Evolutionary conservation across 2,113 vertebrate genomes (phyloP).

Genomic region (Grantiella picta): DNA sequence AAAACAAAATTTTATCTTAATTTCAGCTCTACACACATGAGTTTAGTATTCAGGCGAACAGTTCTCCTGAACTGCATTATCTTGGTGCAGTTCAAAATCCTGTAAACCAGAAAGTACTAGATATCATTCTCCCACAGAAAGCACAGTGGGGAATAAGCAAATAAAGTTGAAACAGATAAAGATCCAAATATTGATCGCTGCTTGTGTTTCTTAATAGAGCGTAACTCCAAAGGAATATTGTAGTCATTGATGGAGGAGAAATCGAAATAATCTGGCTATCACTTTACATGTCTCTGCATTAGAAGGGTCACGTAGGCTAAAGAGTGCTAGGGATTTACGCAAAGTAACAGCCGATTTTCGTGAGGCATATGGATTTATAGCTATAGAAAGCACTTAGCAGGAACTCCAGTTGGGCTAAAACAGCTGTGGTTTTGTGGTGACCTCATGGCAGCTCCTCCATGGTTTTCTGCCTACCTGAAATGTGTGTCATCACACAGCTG

Average conservation of each 20-base stretch:
- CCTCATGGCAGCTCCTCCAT: accelerated
- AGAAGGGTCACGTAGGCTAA: conserved; percentile 49
- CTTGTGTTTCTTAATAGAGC: conserved; percentile 65
- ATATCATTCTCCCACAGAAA: background rate
- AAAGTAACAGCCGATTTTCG: conserved; percentile 18
- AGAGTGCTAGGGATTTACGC: conserved; percentile 13
- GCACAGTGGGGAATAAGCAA: conserved; percentile 48
- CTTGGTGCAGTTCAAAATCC: background rate
- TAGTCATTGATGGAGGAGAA: conserved; percentile 56
- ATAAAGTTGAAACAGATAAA: conserved; percentile 63
- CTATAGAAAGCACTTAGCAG: background rate
- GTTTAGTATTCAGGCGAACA: background rate
- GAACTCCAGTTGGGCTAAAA: background rate
- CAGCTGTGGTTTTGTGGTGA: background rate
- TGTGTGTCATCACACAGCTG: background rate
- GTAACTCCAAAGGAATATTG: conserved; percentile 53
- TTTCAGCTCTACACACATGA: background rate
- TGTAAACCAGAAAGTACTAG: background rate
- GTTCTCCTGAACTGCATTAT: background rate
- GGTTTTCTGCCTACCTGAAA: background rate
- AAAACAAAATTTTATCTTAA: background rate
- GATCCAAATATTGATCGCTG: conserved; percentile 69
- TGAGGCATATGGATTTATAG: background rate
- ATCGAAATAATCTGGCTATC: conserved; percentile 52
- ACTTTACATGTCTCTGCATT: conserved; percentile 45